Conservation (phyloP, 2,113 vertebrate genomes). For the Rhinolophus sinicus region DNA sequence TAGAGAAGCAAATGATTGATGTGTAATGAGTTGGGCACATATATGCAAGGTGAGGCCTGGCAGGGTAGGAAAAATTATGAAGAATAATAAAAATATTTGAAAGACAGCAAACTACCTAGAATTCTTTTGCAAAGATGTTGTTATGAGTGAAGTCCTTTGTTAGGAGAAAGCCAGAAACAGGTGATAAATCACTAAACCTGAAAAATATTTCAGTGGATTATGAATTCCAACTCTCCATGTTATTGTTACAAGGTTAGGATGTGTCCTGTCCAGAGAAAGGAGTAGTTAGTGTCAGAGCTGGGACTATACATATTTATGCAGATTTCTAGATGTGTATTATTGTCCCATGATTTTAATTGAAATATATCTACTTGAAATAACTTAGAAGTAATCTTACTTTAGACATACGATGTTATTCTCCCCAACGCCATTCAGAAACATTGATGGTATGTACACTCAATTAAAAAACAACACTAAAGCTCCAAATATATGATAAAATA, state of each 20-base stretch:
- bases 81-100: not conserved
- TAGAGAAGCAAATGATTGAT: not conserved
- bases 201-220: not conserved
- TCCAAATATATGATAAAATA: not conserved
- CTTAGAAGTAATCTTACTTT: not conserved
- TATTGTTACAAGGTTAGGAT: accelerated
- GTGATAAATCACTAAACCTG: accelerated
- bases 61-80: not conserved
- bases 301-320: accelerated
- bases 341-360: not conserved
- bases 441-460: not conserved
- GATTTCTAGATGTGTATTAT: not conserved
- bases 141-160: accelerated
- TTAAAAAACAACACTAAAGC: not conserved
- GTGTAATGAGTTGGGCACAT: not conserved
- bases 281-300: not conserved
- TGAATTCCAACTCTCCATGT: accelerated
- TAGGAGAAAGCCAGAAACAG: no score
- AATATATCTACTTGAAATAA: not conserved
- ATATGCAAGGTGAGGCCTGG: not conserved
- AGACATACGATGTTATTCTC: not conserved
- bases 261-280: not conserved
- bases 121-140: not conserved
- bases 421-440: not conserved
- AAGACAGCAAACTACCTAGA: not conserved